phyloP scores from a whole-genome alignment of 2,888 invertebrate genomes.

The Mythimna vitellina region DNA sequence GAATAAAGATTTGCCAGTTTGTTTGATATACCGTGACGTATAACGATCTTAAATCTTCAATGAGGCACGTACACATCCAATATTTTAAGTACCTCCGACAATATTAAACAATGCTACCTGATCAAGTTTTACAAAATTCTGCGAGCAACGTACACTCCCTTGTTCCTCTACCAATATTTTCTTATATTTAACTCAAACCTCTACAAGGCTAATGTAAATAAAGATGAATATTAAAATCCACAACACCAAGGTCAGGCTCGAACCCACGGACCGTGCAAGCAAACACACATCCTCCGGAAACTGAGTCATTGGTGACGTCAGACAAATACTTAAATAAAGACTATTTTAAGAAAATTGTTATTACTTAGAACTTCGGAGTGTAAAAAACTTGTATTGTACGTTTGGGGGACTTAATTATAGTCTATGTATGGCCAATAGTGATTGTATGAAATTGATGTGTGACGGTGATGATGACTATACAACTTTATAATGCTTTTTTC shows the following conservation, averaged over 20 bases:
- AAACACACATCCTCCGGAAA: conserved; percentile 66
- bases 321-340: conserved; percentile 7
- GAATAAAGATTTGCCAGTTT: too few species aligned
- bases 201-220: conserved; percentile 56
- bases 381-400: conserved; percentile 33
- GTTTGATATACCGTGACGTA: too few species aligned
- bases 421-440: conserved; percentile 1
- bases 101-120: conserved; percentile 12
- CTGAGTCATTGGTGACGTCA: conserved; percentile 66
- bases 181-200: conserved; percentile 40
- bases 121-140: background rate
- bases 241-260: conserved; percentile 59
- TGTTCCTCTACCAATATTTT: conserved; percentile 24
- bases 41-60: too few species aligned
- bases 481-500: too few species aligned
- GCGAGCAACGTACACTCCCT: conserved; percentile 4
- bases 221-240: conserved; percentile 58
- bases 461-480: background rate
- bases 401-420: conserved; percentile 17
- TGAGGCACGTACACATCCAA: background rate
- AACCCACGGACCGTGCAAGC: conserved; percentile 64
- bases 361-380: conserved; percentile 3
- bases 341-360: conserved; percentile 51
- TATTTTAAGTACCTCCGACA: too few species aligned
- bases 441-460: conserved; percentile 6